A percentile compares a stretch with the other conserved stretches of the same genome.
Conservation (phyloP, 2,888 invertebrate species). For the Drosophila silvestris region DNA sequence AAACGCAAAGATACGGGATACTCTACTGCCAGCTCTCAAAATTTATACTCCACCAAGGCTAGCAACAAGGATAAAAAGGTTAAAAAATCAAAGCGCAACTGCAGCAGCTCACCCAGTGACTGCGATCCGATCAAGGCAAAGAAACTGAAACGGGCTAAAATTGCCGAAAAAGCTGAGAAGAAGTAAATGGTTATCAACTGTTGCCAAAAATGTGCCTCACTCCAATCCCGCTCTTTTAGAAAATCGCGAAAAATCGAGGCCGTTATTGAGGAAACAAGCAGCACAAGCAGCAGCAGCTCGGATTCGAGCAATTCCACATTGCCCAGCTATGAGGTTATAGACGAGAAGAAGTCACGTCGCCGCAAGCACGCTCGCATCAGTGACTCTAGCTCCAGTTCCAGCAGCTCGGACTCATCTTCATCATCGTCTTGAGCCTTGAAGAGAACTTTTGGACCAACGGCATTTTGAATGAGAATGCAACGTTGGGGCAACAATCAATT, state of each 20-base stretch:
- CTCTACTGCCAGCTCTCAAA: conserved; percentile 89
- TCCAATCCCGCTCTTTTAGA: conserved; percentile 39
- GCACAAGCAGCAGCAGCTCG: conserved; percentile 73
- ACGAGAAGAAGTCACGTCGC: conserved; percentile 78
- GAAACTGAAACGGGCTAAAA: conserved; percentile 79
- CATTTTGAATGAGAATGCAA: conserved; percentile 34
- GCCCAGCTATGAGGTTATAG: conserved; percentile 84
- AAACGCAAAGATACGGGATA: conserved; percentile 89
- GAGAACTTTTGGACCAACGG: conserved; percentile 47
- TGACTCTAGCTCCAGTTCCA: conserved; percentile 73
- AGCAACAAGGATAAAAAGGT: conserved; percentile 83
- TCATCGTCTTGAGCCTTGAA: conserved; percentile 64
- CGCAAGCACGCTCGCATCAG: conserved; percentile 71
- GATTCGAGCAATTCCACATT: conserved; percentile 83
- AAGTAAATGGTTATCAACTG: conserved; percentile 64
- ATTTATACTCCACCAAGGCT: conserved; percentile 84
- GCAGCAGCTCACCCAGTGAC: conserved; percentile 80
- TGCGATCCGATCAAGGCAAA: conserved; percentile 74
- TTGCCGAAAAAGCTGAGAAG: conserved; percentile 80
- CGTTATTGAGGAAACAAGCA: conserved; percentile 82
- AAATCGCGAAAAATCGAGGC: conserved; percentile 82
- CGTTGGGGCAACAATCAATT: conserved; percentile 37
- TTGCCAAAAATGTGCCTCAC: not conserved
- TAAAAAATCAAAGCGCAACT: conserved; percentile 80
- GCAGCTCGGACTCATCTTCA: conserved; percentile 75